Evolutionary conservation across 2,113 vertebrate genomes (phyloP).

Genomic region (Mesembrinibis cayennensis): DNA sequence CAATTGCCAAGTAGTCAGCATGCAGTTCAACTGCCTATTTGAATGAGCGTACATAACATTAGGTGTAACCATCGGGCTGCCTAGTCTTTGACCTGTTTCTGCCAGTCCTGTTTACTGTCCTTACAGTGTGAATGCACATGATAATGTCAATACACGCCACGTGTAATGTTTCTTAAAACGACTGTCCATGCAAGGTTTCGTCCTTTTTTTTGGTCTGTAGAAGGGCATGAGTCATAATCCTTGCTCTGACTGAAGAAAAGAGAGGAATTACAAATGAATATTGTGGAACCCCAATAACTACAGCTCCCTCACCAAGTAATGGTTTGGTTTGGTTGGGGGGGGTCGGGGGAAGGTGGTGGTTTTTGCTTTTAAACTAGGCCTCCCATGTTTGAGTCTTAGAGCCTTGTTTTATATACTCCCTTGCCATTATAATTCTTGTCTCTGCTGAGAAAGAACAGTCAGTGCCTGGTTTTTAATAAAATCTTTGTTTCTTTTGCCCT

Average conservation of each 20-base stretch:
- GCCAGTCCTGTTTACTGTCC: not conserved
- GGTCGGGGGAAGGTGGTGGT: not conserved
- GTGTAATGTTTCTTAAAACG: not conserved
- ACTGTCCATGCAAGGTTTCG: not conserved
- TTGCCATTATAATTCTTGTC: not conserved
- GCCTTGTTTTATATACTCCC: not conserved
- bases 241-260: not conserved
- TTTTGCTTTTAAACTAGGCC: not conserved
- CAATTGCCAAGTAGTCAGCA: not conserved
- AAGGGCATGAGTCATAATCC: not conserved
- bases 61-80: not conserved
- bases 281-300: not conserved
- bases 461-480: not conserved
- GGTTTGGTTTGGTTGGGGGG: not conserved
- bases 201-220: not conserved
- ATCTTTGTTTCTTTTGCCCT: not conserved
- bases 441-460: not conserved
- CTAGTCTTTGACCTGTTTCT: not conserved
- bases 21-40: not conserved
- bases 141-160: too few species aligned
- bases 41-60: not conserved
- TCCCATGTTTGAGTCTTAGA: not conserved
- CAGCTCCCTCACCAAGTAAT: not conserved
- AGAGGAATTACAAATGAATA: not conserved
- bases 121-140: accelerated